A percentile compares a stretch with the other conserved stretches of the same genome.
These are phyloP conservation scores for Cryptosula pallasiana DNA, from an alignment of 2,888 invertebrate species.

Conservation along the genomic window DNA sequence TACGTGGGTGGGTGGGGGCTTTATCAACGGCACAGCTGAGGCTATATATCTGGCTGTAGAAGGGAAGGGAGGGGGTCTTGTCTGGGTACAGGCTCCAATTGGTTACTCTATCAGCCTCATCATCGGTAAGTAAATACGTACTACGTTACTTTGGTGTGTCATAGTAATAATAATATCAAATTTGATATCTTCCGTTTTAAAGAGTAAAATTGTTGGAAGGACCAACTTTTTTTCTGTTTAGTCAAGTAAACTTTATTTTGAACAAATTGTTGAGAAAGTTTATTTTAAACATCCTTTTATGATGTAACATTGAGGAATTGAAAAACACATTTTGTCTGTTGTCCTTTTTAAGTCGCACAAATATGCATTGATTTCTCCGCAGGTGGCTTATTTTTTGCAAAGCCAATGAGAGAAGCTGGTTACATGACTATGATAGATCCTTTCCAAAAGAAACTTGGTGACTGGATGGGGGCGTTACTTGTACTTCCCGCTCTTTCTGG, in stretches of 20 bases:
- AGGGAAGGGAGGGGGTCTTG: slow-evolving; percentile 25
- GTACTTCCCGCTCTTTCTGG: slow-evolving; percentile 42
- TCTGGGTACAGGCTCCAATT: slow-evolving; percentile 31
- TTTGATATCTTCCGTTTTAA: too few relatives aligned
- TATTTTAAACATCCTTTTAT: too few relatives aligned
- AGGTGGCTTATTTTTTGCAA: slow-evolving; percentile 41
- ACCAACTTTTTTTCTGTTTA: too few relatives aligned
- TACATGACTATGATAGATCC: slow-evolving; percentile 47
- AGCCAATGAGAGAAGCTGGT: slow-evolving; percentile 37
- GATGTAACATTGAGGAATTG: too few relatives aligned
- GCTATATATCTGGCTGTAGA: slow-evolving; percentile 26
- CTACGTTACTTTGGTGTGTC: too few relatives aligned
- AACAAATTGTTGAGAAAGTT: too few relatives aligned
- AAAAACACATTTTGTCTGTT: too few relatives aligned
- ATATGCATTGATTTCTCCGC: background rate
- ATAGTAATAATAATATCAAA: too few relatives aligned
- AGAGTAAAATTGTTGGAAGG: too few relatives aligned
- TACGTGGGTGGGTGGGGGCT: slow-evolving; percentile 32
- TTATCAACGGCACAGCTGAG: slow-evolving; percentile 32
- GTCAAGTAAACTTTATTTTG: too few relatives aligned
- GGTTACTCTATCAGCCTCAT: slow-evolving; percentile 31
- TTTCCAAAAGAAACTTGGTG: slow-evolving; percentile 40
- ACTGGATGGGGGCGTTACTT: slow-evolving; percentile 37
- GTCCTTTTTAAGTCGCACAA: background rate
- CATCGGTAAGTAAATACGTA: slow-evolving; percentile 32